phyloP scores from a whole-genome alignment of 2,113 vertebrate species.

The Peromyscus maniculatus region DNA sequence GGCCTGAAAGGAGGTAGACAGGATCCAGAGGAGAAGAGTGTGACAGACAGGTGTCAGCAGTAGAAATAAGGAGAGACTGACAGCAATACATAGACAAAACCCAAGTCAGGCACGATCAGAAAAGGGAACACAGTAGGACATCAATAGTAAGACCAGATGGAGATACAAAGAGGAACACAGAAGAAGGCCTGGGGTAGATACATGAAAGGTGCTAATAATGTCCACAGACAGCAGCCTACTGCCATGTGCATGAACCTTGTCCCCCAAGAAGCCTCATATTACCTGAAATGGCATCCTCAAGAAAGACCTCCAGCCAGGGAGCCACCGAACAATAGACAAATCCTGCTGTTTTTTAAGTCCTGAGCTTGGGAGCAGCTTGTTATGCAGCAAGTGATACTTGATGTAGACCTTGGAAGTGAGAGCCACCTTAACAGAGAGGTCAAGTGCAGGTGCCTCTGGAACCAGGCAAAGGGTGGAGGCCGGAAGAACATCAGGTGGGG shows the following conservation, averaged over 20 bases:
- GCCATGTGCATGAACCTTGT: background rate
- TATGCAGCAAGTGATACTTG: background rate
- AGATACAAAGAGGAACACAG: accelerated
- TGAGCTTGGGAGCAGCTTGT: background rate
- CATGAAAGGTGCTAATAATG: background rate
- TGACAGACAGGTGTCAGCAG: background rate
- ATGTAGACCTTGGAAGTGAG: background rate
- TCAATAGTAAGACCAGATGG: accelerated
- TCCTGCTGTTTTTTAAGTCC: background rate
- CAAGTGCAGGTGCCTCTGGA: background rate
- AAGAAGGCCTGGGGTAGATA: too few relatives aligned
- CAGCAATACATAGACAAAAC: background rate
- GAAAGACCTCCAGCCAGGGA: background rate
- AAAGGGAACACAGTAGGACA: background rate
- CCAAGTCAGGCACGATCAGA: background rate
- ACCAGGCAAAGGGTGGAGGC: background rate
- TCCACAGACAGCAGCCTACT: background rate
- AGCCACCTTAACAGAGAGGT: background rate
- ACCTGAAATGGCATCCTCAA: background rate
- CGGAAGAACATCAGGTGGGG: too few relatives aligned
- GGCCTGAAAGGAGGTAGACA: background rate
- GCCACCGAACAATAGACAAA: too few relatives aligned
- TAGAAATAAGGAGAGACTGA: background rate
- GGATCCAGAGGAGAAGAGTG: background rate
- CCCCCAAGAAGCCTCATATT: background rate